Percentiles rank a stretch among this genome's conserved stretches.
Evolutionary conservation across 2,888 invertebrate species (phyloP).

Genomic region (Thumatha senex): DNA sequence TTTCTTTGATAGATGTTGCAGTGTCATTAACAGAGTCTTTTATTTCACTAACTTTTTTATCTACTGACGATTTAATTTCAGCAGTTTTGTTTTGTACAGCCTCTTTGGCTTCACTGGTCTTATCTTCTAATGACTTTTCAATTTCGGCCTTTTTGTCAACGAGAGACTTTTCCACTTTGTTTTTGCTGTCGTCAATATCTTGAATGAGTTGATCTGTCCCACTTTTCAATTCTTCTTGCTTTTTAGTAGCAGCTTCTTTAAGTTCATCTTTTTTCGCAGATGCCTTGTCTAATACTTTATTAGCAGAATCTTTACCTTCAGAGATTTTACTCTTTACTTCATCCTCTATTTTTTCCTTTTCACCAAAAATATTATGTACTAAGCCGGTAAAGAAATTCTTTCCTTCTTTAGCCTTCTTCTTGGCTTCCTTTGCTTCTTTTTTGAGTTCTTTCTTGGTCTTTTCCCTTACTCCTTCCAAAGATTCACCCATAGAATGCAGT

Average conservation of each 20-base stretch:
- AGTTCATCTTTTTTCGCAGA: slow-evolving; percentile 61
- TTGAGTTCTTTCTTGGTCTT: slow-evolving; percentile 58
- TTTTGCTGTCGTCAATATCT: slow-evolving; percentile 45
- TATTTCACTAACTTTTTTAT: slow-evolving; percentile 47
- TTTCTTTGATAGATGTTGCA: slow-evolving; percentile 34
- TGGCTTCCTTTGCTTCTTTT: slow-evolving; percentile 62
- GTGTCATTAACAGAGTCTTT: slow-evolving; percentile 40
- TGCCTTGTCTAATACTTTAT: slow-evolving; percentile 58
- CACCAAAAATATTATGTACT: slow-evolving; percentile 73
- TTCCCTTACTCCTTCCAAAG: slow-evolving; percentile 57
- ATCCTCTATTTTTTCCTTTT: slow-evolving; percentile 74
- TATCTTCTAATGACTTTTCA: slow-evolving; percentile 45
- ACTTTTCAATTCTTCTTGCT: slow-evolving; percentile 53
- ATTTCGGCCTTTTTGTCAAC: slow-evolving; percentile 46
- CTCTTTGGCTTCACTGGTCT: slow-evolving; percentile 41
- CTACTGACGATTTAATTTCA: slow-evolving; percentile 44
- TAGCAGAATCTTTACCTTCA: slow-evolving; percentile 67
- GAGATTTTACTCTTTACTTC: slow-evolving; percentile 65
- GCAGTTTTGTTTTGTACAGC: slow-evolving; percentile 37
- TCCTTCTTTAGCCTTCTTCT: slow-evolving; percentile 74
- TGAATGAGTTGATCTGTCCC: slow-evolving; percentile 44
- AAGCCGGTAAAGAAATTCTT: slow-evolving; percentile 74
- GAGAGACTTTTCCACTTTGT: slow-evolving; percentile 47
- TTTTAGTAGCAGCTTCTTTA: slow-evolving; percentile 50
- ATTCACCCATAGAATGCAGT: slow-evolving; percentile 55